Conservation (phyloP, 2,797 vertebrate species). For the Artibeus jamaicensis region DNA sequence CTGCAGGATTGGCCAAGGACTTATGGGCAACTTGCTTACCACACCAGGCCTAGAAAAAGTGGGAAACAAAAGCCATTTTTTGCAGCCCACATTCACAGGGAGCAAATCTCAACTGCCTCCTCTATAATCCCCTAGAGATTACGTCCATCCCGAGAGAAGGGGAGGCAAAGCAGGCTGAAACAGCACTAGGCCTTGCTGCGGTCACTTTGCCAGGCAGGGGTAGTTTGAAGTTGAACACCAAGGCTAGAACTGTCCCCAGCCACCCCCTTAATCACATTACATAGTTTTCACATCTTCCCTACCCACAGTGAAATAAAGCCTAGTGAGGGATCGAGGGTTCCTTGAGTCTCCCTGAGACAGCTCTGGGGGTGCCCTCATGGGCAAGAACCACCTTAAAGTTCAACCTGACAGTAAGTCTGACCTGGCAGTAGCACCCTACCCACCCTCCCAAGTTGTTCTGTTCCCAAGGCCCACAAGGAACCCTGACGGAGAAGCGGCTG, state of each 20-base stretch:
- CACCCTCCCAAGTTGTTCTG: slow-evolving; percentile 47
- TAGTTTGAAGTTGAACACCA: slow-evolving; percentile 59
- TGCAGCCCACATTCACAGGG: slow-evolving; percentile 67
- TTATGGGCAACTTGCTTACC: slow-evolving; percentile 48
- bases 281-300: slow-evolving; percentile 49
- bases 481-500: slow-evolving; percentile 37
- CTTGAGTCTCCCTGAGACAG: slow-evolving; percentile 26
- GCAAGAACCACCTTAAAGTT: slow-evolving; percentile 60
- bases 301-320: slow-evolving; percentile 26
- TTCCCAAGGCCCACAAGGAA: slow-evolving; percentile 62
- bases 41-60: slow-evolving; percentile 43
- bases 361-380: neutral
- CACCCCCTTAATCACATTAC: slow-evolving; percentile 47
- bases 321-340: slow-evolving; percentile 28
- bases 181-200: slow-evolving; percentile 67
- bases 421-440: slow-evolving; percentile 53
- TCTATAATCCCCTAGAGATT: slow-evolving; percentile 75
- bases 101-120: slow-evolving; percentile 72
- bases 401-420: slow-evolving; percentile 59
- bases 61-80: slow-evolving; percentile 74
- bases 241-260: slow-evolving; percentile 42
- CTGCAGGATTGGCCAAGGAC: slow-evolving; percentile 15
- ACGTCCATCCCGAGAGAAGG: slow-evolving; percentile 59
- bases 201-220: slow-evolving; percentile 60
- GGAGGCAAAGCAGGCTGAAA: slow-evolving; percentile 67